Evolutionary conservation across 2,113 vertebrate genomes (phyloP).

Genomic region (Oreotrochilus melanogaster): DNA sequence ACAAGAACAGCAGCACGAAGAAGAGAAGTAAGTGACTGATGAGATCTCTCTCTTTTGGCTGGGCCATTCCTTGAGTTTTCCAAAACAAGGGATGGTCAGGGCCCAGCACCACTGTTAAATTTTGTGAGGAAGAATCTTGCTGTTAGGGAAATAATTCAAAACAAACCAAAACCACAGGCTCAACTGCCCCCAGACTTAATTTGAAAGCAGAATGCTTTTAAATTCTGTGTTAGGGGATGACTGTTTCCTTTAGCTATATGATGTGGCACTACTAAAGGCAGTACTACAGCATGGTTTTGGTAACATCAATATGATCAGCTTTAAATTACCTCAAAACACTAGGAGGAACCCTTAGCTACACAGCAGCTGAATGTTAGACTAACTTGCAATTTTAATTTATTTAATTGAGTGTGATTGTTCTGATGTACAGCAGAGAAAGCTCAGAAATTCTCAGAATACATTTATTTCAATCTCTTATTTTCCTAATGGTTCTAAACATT

Average conservation of each 20-base stretch:
- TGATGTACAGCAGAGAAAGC: not conserved
- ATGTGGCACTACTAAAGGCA: not conserved
- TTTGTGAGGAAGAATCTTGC: not conserved
- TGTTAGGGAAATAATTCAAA: not conserved
- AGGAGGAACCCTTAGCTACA: not conserved
- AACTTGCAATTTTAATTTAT: not conserved
- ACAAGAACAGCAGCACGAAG: constrained; percentile 88
- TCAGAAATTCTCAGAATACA: not conserved
- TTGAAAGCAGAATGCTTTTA: not conserved
- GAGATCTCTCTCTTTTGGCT: not conserved
- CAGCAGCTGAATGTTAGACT: not conserved
- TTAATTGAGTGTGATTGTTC: not conserved
- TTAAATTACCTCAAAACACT: not conserved
- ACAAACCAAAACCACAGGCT: no score
- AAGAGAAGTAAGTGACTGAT: constrained; percentile 86
- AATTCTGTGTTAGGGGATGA: not conserved
- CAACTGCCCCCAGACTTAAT: not conserved
- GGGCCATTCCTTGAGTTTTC: not conserved
- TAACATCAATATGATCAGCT: not conserved
- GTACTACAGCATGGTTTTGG: fast-evolving
- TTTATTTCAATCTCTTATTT: not conserved
- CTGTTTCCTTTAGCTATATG: not conserved
- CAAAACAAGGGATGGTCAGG: not conserved
- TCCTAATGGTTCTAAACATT: not conserved
- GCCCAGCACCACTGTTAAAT: not conserved